These are phyloP conservation scores for Chymomyza procnemis DNA, from an alignment of 2,888 invertebrate species.

Conservation along the genomic window DNA sequence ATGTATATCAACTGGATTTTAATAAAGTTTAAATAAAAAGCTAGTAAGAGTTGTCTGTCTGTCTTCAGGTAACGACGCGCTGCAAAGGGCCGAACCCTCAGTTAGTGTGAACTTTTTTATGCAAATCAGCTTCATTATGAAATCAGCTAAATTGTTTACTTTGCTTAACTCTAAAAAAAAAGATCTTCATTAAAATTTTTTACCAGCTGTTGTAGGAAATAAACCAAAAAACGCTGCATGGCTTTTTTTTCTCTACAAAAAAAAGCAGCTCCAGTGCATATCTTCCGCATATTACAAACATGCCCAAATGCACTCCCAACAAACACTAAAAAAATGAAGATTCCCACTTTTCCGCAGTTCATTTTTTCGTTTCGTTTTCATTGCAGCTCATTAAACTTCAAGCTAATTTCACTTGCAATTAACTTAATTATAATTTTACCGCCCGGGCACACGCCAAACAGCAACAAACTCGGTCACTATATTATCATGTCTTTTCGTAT, in stretches of 20 bases:
- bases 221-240: neutral
- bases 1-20: neutral
- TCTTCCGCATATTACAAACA: neutral
- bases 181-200: neutral
- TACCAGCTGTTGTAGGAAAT: neutral
- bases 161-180: neutral
- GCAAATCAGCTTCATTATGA: neutral
- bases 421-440: slow-evolving; percentile 67
- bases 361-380: slow-evolving; percentile 13
- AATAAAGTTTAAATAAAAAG: neutral
- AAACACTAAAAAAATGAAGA: neutral
- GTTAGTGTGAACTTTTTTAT: neutral
- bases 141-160: neutral
- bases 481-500: slow-evolving; percentile 10
- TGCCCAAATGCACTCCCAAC: neutral
- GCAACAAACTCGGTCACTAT: slow-evolving; percentile 49
- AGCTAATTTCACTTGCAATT: slow-evolving; percentile 68
- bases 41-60: neutral
- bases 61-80: neutral
- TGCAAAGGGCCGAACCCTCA: neutral
- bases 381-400: slow-evolving; percentile 58
- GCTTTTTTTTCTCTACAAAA: neutral
- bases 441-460: slow-evolving; percentile 27
- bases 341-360: slow-evolving; percentile 28
- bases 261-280: neutral